Percentiles rank a stretch among this genome's conserved stretches.
phyloP scores from a whole-genome alignment of 1,140 invertebrate species.

The Eumaeus atala region DNA sequence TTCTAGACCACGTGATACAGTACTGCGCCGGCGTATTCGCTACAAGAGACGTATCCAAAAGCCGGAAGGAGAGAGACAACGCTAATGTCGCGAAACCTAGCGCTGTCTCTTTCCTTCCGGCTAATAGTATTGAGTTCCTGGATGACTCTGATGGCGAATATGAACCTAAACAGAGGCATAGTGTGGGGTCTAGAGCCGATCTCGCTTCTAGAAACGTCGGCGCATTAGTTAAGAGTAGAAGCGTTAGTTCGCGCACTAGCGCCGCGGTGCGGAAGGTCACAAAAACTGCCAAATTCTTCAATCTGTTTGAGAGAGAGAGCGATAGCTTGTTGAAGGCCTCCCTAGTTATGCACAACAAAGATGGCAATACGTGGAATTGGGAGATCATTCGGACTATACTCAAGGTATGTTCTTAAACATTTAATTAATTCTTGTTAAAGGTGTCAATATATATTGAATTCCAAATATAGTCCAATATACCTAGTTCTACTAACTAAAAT shows the following conservation, averaged over 20 bases:
- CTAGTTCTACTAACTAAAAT: too few relatives aligned
- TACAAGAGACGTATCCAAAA: constrained; percentile 44
- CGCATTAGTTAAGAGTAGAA: constrained; percentile 69
- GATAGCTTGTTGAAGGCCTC: constrained; percentile 84
- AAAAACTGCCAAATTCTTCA: constrained; percentile 62
- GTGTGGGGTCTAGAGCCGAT: constrained; percentile 61
- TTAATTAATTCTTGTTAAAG: not conserved
- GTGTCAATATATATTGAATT: not conserved
- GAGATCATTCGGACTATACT: constrained; percentile 85
- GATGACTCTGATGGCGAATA: constrained; percentile 62
- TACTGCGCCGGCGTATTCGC: constrained; percentile 57
- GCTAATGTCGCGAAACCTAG: constrained; percentile 50
- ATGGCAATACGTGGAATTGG: constrained; percentile 89
- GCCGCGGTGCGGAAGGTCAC: constrained; percentile 61
- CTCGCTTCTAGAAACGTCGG: constrained; percentile 53
- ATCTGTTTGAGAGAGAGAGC: constrained; percentile 72
- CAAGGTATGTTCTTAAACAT: constrained; percentile 74
- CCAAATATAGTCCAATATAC: too few relatives aligned
- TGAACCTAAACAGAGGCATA: constrained; percentile 62
- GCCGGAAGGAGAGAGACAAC: constrained; percentile 58
- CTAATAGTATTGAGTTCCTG: constrained; percentile 56
- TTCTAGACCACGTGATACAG: constrained; percentile 87
- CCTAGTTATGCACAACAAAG: constrained; percentile 82
- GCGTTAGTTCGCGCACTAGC: constrained; percentile 64
- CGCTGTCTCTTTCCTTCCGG: constrained; percentile 30